These are phyloP conservation scores for Campaea margaritaria DNA, from an alignment of 2,888 invertebrate genomes.

Conservation along the genomic window DNA sequence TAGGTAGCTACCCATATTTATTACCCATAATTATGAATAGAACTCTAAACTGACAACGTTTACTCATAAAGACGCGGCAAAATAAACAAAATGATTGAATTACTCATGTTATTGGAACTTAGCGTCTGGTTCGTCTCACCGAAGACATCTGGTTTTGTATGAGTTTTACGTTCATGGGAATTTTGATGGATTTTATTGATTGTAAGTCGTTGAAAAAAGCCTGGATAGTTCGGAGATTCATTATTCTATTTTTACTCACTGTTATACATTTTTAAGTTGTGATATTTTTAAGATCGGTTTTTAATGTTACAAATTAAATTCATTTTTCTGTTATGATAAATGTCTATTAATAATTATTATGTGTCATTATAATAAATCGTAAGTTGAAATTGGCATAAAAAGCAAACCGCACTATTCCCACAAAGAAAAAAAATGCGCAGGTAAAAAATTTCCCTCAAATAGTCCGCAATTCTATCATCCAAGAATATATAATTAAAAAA, in stretches of 20 bases:
- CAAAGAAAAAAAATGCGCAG: no score
- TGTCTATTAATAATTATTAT: no score
- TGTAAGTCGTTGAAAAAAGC: constrained; percentile 14
- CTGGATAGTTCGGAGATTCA: neutral
- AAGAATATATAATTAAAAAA: no score
- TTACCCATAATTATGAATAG: constrained; percentile 35
- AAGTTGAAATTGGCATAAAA: no score
- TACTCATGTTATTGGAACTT: constrained; percentile 51
- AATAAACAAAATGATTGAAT: constrained; percentile 66
- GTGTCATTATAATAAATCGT: no score
- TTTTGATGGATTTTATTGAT: constrained; percentile 38
- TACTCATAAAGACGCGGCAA: constrained; percentile 70
- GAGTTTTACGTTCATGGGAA: constrained; percentile 43
- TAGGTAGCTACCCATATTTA: no score
- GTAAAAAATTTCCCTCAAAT: no score
- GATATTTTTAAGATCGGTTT: neutral
- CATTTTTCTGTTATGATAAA: no score
- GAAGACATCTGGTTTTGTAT: constrained; percentile 52
- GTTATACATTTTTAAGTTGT: neutral
- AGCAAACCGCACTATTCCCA: no score
- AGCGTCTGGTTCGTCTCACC: constrained; percentile 68
- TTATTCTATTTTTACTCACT: constrained; percentile 1
- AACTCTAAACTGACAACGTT: constrained; percentile 59
- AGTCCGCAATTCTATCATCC: no score
- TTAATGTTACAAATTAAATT: no score